These are phyloP conservation scores for Hydropsyche tenuis DNA, from an alignment of 1,140 invertebrate genomes.

Conservation along the genomic window DNA sequence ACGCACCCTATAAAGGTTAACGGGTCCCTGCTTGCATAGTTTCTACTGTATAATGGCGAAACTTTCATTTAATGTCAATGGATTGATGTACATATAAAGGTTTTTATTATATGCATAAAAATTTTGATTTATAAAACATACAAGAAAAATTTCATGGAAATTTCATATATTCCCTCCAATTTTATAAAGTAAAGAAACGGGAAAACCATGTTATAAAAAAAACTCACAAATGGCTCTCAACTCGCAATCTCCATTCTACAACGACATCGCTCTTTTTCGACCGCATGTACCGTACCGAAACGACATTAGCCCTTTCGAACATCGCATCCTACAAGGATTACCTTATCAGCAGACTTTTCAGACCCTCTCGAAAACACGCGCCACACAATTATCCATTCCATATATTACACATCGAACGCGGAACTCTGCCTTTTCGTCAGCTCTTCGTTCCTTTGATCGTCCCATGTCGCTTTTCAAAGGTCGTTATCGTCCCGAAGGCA, in stretches of 20 bases:
- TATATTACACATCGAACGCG: neutral
- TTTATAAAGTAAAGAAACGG: too few relatives aligned
- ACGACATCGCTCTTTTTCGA: neutral
- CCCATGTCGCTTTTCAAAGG: neutral
- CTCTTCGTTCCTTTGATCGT: constrained; percentile 30
- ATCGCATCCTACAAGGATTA: too few relatives aligned
- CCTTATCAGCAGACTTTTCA: too few relatives aligned
- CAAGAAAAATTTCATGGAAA: too few relatives aligned
- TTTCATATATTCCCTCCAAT: too few relatives aligned
- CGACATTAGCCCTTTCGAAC: too few relatives aligned
- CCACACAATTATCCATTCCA: constrained; percentile 11
- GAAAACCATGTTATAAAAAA: too few relatives aligned
- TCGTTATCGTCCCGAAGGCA: constrained; percentile 16
- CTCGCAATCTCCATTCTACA: too few relatives aligned
- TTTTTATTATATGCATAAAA: too few relatives aligned
- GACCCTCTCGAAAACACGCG: neutral
- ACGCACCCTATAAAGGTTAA: constrained; percentile 6
- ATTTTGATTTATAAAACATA: too few relatives aligned
- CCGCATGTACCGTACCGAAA: neutral
- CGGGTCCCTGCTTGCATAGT: neutral
- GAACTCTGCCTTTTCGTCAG: neutral
- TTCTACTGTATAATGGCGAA: too few relatives aligned
- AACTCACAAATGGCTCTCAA: too few relatives aligned
- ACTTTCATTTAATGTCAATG: neutral
- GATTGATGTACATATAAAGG: neutral